A percentile compares a stretch with the other conserved stretches of the same genome.
These are phyloP conservation scores for Muntiacus muntjak DNA, from an alignment of 2,113 vertebrate species.

Conservation along the genomic window DNA sequence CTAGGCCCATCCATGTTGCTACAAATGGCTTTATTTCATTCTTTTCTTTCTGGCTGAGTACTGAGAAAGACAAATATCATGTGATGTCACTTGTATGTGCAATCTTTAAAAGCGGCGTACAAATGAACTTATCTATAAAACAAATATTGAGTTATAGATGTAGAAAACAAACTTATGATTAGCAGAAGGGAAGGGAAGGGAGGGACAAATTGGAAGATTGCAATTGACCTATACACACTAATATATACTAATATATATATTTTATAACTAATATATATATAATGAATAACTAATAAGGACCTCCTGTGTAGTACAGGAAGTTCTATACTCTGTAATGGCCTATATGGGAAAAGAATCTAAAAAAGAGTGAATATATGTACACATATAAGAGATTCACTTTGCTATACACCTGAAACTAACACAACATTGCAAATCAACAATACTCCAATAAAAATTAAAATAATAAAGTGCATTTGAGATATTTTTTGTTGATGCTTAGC, in stretches of 20 bases:
- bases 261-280: background rate
- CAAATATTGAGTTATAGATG: background rate
- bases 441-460: background rate
- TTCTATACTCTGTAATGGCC: background rate
- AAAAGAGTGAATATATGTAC: background rate
- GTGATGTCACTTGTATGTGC: background rate
- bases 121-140: background rate
- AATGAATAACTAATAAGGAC: background rate
- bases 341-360: background rate
- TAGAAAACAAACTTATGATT: background rate
- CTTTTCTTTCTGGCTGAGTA: background rate
- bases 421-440: background rate
- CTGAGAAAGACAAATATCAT: background rate
- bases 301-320: background rate
- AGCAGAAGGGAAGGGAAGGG: background rate
- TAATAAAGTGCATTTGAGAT: background rate
- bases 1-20: background rate
- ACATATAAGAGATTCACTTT: background rate
- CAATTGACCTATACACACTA: background rate
- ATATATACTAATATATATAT: background rate
- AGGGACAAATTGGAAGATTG: background rate
- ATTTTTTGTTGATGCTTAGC: background rate
- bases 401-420: background rate
- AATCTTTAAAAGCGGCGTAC: background rate
- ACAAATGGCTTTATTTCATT: background rate